phyloP scores from a whole-genome alignment of 2,888 invertebrate species.

The Stegophylla sp. region DNA sequence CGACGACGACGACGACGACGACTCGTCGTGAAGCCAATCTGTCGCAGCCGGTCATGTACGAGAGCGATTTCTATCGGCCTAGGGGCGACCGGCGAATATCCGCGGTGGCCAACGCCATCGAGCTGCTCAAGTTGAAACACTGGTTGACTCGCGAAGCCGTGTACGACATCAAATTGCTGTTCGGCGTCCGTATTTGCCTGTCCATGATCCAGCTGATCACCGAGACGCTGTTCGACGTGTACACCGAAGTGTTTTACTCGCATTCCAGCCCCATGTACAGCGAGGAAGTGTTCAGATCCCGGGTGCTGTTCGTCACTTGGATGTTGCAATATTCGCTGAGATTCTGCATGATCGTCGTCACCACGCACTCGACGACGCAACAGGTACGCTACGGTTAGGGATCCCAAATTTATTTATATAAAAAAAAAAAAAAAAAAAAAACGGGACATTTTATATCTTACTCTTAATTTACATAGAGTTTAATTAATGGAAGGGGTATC shows the following conservation, averaged over 20 bases:
- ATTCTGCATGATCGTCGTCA: background rate
- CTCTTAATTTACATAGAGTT: no score
- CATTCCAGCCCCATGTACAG: background rate
- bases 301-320: background rate
- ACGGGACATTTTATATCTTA: no score
- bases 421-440: no score
- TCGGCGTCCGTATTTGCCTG: background rate
- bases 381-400: background rate
- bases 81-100: background rate
- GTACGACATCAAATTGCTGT: background rate
- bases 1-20: no score
- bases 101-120: background rate
- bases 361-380: background rate
- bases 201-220: background rate
- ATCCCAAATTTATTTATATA: no score
- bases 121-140: conserved; percentile 12
- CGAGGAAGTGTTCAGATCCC: background rate
- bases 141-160: conserved; percentile 11
- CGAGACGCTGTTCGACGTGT: conserved; percentile 37
- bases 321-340: background rate
- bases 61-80: background rate
- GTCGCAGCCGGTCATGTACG: background rate
- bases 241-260: conserved; percentile 45
- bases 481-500: no score
- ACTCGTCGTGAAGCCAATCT: no score